Evolutionary conservation across 2,888 invertebrate genomes (phyloP).

Genomic region (Hedychridium roseum): DNA sequence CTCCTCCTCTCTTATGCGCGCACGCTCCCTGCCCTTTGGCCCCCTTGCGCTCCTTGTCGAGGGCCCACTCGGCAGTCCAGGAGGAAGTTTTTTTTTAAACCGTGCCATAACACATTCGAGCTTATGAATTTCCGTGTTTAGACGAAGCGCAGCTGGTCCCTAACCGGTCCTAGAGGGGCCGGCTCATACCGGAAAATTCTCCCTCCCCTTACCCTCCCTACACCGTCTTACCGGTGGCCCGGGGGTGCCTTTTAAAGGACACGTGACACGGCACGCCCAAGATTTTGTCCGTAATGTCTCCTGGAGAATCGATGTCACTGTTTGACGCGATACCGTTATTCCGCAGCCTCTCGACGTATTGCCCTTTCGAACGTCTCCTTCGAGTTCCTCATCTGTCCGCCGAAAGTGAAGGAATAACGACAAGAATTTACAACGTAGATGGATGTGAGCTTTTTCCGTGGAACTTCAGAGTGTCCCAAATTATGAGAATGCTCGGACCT

Average conservation of each 20-base stretch:
- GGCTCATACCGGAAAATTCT: constrained; percentile 28
- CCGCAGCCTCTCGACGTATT: background rate
- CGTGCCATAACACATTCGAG: constrained; percentile 29
- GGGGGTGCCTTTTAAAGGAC: constrained; percentile 30
- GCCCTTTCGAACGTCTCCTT: too few relatives aligned
- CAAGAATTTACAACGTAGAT: too few relatives aligned
- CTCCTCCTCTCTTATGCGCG: constrained; percentile 4
- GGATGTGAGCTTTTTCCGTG: too few relatives aligned
- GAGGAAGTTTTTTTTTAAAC: constrained; percentile 19
- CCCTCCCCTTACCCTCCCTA: constrained; percentile 6
- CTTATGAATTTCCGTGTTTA: constrained; percentile 50
- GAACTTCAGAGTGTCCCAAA: too few relatives aligned
- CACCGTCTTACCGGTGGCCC: constrained; percentile 1
- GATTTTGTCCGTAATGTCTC: constrained; percentile 23
- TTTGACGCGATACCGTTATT: constrained; percentile 10
- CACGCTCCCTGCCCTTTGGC: constrained; percentile 10
- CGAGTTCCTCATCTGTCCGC: too few relatives aligned
- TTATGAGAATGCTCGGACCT: too few relatives aligned
- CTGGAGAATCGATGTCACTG: constrained; percentile 23
- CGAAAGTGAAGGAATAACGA: too few relatives aligned
- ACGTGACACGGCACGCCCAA: constrained; percentile 33
- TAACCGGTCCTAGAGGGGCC: constrained; percentile 32
- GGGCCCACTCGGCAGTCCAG: constrained; percentile 10
- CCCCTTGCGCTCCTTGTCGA: constrained; percentile 4
- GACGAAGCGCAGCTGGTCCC: constrained; percentile 43